These are phyloP conservation scores for Hemicordylus capensis DNA, from an alignment of 2,113 vertebrate species.

Conservation along the genomic window DNA sequence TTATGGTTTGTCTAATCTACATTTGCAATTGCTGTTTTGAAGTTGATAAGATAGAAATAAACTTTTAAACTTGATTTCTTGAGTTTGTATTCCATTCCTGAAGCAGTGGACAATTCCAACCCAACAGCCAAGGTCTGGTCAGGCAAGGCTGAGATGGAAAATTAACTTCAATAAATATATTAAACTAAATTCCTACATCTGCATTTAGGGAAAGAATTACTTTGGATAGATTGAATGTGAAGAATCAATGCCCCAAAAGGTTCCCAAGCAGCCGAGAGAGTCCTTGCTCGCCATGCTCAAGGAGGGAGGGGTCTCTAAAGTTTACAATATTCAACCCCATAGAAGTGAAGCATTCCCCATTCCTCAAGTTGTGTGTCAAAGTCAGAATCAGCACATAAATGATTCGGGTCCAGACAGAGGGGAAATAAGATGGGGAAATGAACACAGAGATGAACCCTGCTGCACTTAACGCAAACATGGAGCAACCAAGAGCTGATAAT, in stretches of 20 bases:
- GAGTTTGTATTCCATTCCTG: no score
- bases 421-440: slow-evolving; percentile 6
- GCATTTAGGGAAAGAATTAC: background rate
- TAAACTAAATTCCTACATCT: no score
- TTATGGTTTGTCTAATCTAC: no score
- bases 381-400: slow-evolving; percentile 21
- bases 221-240: background rate
- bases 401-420: background rate
- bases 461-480: background rate
- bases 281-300: background rate
- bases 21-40: no score
- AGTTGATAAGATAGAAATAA: no score
- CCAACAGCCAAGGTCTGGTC: no score
- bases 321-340: background rate
- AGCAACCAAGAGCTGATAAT: background rate
- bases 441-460: background rate
- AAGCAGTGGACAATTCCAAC: no score
- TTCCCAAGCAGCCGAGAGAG: no score
- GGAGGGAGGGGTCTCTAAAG: background rate
- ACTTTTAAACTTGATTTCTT: no score
- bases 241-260: background rate
- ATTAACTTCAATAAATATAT: no score
- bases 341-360: slow-evolving; percentile 6
- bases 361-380: background rate
- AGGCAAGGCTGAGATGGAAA: no score